Conservation (phyloP, 2,888 invertebrate genomes). For the Lordiphosa andalusiaca region DNA sequence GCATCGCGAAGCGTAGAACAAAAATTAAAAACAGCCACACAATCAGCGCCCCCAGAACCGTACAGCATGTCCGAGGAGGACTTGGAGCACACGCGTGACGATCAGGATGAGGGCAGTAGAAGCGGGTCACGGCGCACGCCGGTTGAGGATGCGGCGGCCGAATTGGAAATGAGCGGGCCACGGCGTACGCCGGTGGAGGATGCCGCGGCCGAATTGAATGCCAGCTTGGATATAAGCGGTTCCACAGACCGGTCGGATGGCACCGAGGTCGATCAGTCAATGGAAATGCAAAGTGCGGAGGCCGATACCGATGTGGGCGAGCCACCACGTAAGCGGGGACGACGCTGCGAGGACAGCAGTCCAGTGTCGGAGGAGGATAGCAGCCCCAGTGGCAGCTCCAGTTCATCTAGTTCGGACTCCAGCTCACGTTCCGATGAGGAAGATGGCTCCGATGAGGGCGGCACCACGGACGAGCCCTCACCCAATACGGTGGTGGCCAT, state of each 20-base stretch:
- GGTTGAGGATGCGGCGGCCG: too few species aligned
- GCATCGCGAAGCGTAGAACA: slow-evolving; percentile 1
- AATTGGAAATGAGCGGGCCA: background rate
- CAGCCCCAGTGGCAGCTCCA: slow-evolving; percentile 4
- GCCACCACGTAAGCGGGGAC: slow-evolving; percentile 8
- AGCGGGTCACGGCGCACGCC: too few species aligned
- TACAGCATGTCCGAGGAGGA: slow-evolving; percentile 28
- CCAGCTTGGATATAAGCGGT: slow-evolving; percentile 39
- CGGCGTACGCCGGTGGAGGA: slow-evolving; percentile 42
- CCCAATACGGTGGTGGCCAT: slow-evolving; percentile 46
- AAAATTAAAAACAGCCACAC: background rate
- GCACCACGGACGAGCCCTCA: slow-evolving; percentile 36
- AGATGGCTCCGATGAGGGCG: slow-evolving; percentile 21
- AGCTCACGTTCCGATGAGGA: slow-evolving; percentile 12
- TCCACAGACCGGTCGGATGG: slow-evolving; percentile 38
- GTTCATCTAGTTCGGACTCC: slow-evolving; percentile 1
- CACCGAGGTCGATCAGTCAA: slow-evolving; percentile 23
- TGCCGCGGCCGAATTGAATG: slow-evolving; percentile 29
- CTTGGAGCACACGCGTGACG: slow-evolving; percentile 21
- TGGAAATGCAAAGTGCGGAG: slow-evolving; percentile 15
- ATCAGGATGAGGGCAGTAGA: background rate
- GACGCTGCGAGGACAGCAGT: slow-evolving; percentile 11
- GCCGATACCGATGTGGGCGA: slow-evolving; percentile 1
- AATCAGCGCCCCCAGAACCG: background rate
- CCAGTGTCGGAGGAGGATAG: slow-evolving; percentile 28